Percentiles rank a stretch among this genome's conserved stretches.
These are phyloP conservation scores for Champsocephalus gunnari DNA, from an alignment of 2,797 vertebrate genomes.

Conservation along the genomic window DNA sequence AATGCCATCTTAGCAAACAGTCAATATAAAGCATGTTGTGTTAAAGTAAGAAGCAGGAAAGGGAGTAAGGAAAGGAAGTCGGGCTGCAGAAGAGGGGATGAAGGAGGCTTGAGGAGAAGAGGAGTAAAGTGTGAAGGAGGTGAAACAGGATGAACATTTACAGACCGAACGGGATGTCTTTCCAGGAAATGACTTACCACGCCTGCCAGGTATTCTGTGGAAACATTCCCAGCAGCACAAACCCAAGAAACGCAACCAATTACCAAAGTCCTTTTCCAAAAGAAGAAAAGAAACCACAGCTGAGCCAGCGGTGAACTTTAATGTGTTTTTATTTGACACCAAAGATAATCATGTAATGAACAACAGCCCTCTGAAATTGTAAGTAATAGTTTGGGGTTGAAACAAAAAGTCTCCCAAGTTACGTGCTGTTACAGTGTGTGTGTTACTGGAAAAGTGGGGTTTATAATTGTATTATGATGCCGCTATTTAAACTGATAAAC, in stretches of 20 bases:
- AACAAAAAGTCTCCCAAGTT: constrained; percentile 37
- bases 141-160: constrained; percentile 56
- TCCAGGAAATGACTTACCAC: constrained; percentile 74
- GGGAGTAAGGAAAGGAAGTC: background rate
- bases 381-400: constrained; percentile 61
- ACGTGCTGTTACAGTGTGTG: constrained; percentile 36
- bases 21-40: background rate
- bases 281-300: constrained; percentile 21
- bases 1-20: background rate
- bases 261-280: constrained; percentile 48
- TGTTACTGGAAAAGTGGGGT: constrained; percentile 37
- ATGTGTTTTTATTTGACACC: constrained; percentile 43
- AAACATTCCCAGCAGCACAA: constrained; percentile 59
- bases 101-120: background rate
- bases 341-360: constrained; percentile 61
- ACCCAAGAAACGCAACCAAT: constrained; percentile 49
- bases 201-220: constrained; percentile 57
- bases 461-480: constrained; percentile 31
- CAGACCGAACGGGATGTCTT: constrained; percentile 54
- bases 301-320: constrained; percentile 42
- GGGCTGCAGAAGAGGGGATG: background rate
- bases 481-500: constrained; percentile 32
- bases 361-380: constrained; percentile 65
- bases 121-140: constrained; percentile 14
- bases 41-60: constrained; percentile 3